Base-by-base conservation (phyloP, 1,140 invertebrate species). In the Formica exsecta region DNA sequence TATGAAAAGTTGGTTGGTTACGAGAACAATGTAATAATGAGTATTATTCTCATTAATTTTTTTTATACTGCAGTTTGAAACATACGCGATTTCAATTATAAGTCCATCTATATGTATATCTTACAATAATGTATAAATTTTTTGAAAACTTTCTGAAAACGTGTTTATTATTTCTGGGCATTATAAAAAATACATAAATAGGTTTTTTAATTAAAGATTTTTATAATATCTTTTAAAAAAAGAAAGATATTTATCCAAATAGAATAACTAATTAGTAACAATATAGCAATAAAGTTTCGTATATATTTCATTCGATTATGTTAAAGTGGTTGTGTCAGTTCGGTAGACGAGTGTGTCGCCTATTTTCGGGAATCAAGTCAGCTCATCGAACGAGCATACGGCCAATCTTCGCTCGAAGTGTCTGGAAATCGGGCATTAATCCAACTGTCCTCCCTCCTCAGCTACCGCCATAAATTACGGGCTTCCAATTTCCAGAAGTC, bases 401-500 rank as follows among this genome's bases (percentile, higher is more conserved):
- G 51, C 11, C 22, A 19, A 59, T 25, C 2, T 32, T 29, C 32
- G n/a, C 54, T 44, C 13, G 11, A 38, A 25, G 2, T 66, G 36
- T 61, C 73, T n/a, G 68, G 68, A 74, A 89, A 86, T 87, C 32
- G 75, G 87, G 84, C 91, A 92, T 93, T 90, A 92, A 92, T 91
- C 88, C 90, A 90, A 85, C 85, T 89, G 68, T 86, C 77, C 77
- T 61, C 68, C 25, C 64, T 86, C 66, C 89, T 83, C 65, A 65
- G 73, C 84, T 80, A 87, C 84, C 89, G 70, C 86, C 87, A 90
- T 93, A 93, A 92, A 93, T 93, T 92, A 91, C 89, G 65, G 85
- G 90, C 88, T 92, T 93, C 92, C 91, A 92, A 93, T 93, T 93
- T 93, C 92, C 89, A 93, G 90, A 89, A 89, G 86, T 86, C 51